Evolutionary conservation across 2,888 invertebrate species (phyloP).

Genomic region (Heterodera filipjevi): DNA sequence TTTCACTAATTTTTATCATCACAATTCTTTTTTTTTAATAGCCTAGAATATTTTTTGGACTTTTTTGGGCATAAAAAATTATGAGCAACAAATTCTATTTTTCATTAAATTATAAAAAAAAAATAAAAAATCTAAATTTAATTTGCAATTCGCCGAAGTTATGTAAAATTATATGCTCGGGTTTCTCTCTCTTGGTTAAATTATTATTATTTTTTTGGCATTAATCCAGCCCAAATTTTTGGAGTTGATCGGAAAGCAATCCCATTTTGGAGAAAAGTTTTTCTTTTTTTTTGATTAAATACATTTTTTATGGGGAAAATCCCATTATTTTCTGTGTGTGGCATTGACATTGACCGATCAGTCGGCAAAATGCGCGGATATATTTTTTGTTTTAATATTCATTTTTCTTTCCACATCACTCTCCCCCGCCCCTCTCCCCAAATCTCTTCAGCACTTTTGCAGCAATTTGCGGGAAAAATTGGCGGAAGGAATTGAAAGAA

Average conservation of each 20-base stretch:
- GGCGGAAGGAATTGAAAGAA: conserved; percentile 9
- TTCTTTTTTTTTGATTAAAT: neutral
- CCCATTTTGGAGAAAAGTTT: neutral
- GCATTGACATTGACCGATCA: neutral
- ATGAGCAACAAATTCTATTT: too few species aligned
- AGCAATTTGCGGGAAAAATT: neutral
- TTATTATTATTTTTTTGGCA: neutral
- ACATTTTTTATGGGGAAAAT: neutral
- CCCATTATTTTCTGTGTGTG: neutral
- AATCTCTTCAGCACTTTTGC: neutral
- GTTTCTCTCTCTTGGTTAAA: too few species aligned
- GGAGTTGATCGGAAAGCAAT: neutral
- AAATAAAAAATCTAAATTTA: too few species aligned
- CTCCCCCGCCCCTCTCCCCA: neutral
- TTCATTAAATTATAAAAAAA: too few species aligned
- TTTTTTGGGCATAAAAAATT: too few species aligned
- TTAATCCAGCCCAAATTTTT: neutral
- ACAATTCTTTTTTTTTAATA: too few species aligned
- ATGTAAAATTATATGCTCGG: too few species aligned
- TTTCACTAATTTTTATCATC: too few species aligned
- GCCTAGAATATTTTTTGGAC: too few species aligned
- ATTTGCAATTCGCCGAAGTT: too few species aligned
- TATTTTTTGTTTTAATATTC: neutral
- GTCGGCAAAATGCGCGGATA: too few species aligned
- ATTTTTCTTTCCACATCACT: neutral